Evolutionary conservation across 2,888 invertebrate species (phyloP), one percentile per base, ranked within the genome.

Genomic region (Eilema griseolum): DNA sequence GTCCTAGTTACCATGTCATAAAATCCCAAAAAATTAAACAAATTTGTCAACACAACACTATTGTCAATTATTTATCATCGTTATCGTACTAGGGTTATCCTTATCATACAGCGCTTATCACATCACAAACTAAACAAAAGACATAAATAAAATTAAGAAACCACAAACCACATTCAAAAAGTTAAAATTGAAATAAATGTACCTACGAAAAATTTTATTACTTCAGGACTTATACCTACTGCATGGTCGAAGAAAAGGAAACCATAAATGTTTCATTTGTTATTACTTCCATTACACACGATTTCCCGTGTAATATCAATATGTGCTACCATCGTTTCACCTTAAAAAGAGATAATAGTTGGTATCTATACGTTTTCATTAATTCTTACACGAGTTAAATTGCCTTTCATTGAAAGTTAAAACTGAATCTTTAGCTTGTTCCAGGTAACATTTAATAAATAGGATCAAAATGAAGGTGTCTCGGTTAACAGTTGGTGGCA

Each of bases 381-480:
- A 7, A 52, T n/a, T 10, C 20, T 52, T n/a, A 20, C 8, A 46
- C 46, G 20, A 46, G 10, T 52, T n/a, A 8, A n/a, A 52, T 52
- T 52, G n/a, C n/a, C n/a, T 7, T n/a, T n/a, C n/a, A 52, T 10
- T 10, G n/a, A n/a, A 52, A 8, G n/a, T n/a, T n/a, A 10, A n/a
- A n/a, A 52, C n/a, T 52, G 52, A 52, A 10, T 52, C n/a, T 20
- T 10, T 52, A 8, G 20, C 20, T n/a, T n/a, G n/a, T n/a, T 52
- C 8, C 52, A 52, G 20, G 52, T 52, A 14, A 28, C n/a, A n/a
- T 28, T 31, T 10, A 7, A 7, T 23, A 33, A 7, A 52, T n/a
- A 24, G 2, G 28, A 46, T 26, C 52, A 83, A 67, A 67, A 88
- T 88, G 88, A 85, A 86, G 75, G 69, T 76, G 20, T 78, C 83